Base-by-base conservation (phyloP, 2,888 invertebrate genomes). In the Trachelus troglodyta region DNA sequence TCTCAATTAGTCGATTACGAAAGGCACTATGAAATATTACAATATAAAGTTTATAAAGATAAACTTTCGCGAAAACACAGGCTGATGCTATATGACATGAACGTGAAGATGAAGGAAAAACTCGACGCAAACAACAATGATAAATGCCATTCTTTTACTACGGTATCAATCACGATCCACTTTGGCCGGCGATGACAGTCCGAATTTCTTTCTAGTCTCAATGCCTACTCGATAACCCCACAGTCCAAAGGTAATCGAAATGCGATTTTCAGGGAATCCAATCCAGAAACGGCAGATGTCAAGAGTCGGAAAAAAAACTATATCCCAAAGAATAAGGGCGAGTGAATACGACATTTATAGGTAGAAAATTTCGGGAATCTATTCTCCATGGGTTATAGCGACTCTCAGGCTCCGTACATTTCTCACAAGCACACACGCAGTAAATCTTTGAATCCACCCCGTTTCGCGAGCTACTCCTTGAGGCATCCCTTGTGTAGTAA, bases 81-180 rank as follows among this genome's bases (percentile, higher is more conserved):
- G 9, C 23, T 56, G 56, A 56, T 56, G 23, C 9, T 56, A 9
- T 2, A 56, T 9, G 56, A 56, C 23, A 9, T 23, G 56, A 56
- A 56, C 15, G 56, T 56, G 2, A 56, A 56, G 56, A 56, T 23
- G 23, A 56, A 9, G 15, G 31, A 71, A 71, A 71, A 31, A 71
- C 12, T 31, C 31, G 23, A 71, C 31, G 71, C 71, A 71, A 71
- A 71, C 71, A 71, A 34, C 71, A 71, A 34, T 71, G 71, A 71
- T 71, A 71, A 71, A 71, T 71, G 71, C 4, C 71, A 71, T 34
- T 71, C 71, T 71, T 34, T 31, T 71, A 31, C 71, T 31, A 31
- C 9, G 6, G 71, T 71, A 71, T 71, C 71, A 71, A 31, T 71
- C 71, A 71, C 11, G 71, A 12, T 71, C 31, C 31, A 33, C 12